Conservation (phyloP, 2,797 vertebrate species). For the Helicolenus hilgendorfi region DNA sequence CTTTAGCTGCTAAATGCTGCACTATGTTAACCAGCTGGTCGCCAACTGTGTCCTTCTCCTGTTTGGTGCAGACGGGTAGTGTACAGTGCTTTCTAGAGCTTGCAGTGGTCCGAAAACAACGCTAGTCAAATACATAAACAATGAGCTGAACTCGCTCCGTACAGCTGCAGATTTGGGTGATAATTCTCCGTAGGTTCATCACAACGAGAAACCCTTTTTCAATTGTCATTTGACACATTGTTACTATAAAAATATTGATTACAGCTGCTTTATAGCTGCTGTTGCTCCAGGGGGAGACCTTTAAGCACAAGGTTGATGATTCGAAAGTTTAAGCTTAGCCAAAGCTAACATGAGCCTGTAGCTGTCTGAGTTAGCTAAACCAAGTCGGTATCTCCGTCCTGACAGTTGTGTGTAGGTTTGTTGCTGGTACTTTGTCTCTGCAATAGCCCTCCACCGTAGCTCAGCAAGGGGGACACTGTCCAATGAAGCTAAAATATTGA, state of each 20-base stretch:
- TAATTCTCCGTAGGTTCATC: background rate
- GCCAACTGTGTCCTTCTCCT: background rate
- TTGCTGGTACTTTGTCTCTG: too few species aligned
- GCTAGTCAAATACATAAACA: background rate
- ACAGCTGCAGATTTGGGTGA: background rate
- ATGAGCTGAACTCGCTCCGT: background rate
- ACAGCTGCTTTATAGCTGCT: background rate
- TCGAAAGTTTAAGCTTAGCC: too few species aligned
- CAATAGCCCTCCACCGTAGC: too few species aligned
- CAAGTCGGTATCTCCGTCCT: background rate
- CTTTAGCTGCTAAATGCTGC: background rate
- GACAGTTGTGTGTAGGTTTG: background rate
- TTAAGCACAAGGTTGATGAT: background rate
- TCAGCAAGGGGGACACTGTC: fast-evolving
- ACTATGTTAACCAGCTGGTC: background rate
- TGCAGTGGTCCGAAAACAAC: background rate
- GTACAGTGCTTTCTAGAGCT: background rate
- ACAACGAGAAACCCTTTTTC: background rate
- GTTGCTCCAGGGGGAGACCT: background rate
- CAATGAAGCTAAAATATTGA: background rate
- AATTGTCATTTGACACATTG: background rate
- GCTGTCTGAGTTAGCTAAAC: background rate
- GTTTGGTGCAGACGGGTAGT: background rate
- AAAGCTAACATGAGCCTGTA: background rate
- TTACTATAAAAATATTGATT: background rate